Conservation (phyloP, 2,888 invertebrate species). For the Cephus runcator region DNA sequence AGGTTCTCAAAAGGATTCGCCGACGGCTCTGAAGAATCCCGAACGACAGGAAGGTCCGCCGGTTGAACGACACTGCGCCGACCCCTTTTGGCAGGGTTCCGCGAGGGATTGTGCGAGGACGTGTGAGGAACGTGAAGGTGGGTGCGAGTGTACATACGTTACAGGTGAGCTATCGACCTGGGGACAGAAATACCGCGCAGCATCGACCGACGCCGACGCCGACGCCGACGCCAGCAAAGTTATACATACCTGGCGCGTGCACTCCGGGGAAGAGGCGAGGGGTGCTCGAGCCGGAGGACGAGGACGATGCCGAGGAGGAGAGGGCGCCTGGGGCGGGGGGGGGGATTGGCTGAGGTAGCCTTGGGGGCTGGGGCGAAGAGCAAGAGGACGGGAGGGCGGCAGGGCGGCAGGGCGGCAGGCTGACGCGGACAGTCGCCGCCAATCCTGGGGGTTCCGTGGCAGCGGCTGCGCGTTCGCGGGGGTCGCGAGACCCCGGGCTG, state of each 20-base stretch:
- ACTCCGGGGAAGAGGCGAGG: slow-evolving; percentile 20
- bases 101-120: slow-evolving; percentile 39
- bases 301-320: slow-evolving; percentile 14
- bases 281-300: slow-evolving; percentile 14
- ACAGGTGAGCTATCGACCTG: slow-evolving; percentile 64
- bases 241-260: slow-evolving; percentile 46
- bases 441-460: slow-evolving; percentile 47
- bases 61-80: slow-evolving; percentile 39
- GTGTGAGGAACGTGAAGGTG: slow-evolving; percentile 15
- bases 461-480: slow-evolving; percentile 34
- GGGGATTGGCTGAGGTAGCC: slow-evolving; percentile 19
- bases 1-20: slow-evolving; percentile 1
- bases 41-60: slow-evolving; percentile 8
- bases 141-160: slow-evolving; percentile 16
- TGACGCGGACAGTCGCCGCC: slow-evolving; percentile 32
- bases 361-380: slow-evolving; percentile 19
- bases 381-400: slow-evolving; percentile 2
- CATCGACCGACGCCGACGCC: slow-evolving; percentile 60
- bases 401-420: slow-evolving; percentile 15
- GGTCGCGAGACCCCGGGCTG: slow-evolving; percentile 11
- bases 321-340: slow-evolving; percentile 12
- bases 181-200: slow-evolving; percentile 64
- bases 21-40: neutral
- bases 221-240: slow-evolving; percentile 10
- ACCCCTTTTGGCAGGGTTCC: slow-evolving; percentile 26